Evolutionary conservation across 1,140 invertebrate species (phyloP), one percentile per base, ranked within the genome.

Genomic region (Acromyrmex heyeri): DNA sequence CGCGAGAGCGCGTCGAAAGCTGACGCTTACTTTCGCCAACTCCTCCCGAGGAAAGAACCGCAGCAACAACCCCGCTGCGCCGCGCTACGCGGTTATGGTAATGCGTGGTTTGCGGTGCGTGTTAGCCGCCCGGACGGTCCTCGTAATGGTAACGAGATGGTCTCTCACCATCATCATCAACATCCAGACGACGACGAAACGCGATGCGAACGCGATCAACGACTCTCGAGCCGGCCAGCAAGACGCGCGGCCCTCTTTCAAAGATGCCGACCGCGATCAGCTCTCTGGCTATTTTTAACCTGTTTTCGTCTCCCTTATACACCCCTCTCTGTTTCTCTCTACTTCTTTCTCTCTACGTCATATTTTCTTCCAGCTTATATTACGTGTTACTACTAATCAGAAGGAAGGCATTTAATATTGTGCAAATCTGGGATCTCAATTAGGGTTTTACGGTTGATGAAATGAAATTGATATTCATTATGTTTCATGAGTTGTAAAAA

Each of bases 151-250:
- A 92, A 92, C 91, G 91, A 92, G 91, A 92, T 83, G 89, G 85
- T 91, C 90, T 86, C 87, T 92, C 92, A 92, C 91, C 89, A 92
- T 91, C 91, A 92, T 92, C 90, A 92, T 92, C 90, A 92, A 89
- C 91, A 92, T 91, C 91, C 91, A 90, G 86, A 92, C 90, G 89
- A 91, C 90, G 88, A 90, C 89, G 86, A 91, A 91, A 90, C 86
- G 85, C 89, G 88, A 92, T 90, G 90, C 85, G 82, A 92, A 90
- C 88, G 38, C 38, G 90, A 91, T 92, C 89, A 91, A 91, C 91
- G 89, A 91, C 88, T 91, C 87, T 81, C 85, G 64, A 73, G 62
- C 78, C 65, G 78, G 55, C 55, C 69, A 44, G 57, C 27, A 73
- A 75, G 79, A 75, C 79, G 85, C 69, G 69, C 86, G 81, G 87